A percentile compares a stretch with the other conserved stretches of the same genome.
Evolutionary conservation across 1,140 invertebrate species (phyloP).

Genomic region (Apis cerana): DNA sequence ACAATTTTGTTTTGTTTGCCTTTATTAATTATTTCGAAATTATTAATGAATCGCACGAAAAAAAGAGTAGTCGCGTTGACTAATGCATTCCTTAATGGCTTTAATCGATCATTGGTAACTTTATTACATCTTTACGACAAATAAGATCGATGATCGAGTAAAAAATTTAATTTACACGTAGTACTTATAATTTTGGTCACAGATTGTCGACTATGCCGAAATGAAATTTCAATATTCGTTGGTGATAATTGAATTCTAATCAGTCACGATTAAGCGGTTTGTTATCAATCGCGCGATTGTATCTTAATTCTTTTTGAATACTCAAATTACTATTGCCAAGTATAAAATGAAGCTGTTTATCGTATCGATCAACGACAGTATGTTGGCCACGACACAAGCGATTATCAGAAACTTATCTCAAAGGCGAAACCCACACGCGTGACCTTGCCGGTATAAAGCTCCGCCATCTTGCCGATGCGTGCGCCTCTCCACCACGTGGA

Average conservation of each 20-base stretch:
- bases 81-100: conserved; percentile 2
- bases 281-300: conserved; percentile 14
- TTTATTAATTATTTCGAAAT: accelerated
- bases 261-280: not conserved
- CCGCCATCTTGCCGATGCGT: conserved; percentile 71
- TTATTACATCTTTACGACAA: conserved; percentile 2
- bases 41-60: not conserved
- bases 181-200: too few species aligned
- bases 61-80: not conserved
- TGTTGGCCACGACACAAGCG: conserved; percentile 30
- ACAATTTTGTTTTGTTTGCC: not conserved
- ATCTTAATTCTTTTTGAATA: not conserved
- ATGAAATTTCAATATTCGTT: not conserved
- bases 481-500: conserved; percentile 57
- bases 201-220: not conserved
- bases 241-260: conserved; percentile 2
- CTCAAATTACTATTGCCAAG: conserved; percentile 10
- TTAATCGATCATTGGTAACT: conserved; percentile 18
- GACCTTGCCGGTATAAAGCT: conserved; percentile 71
- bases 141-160: not conserved
- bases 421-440: conserved; percentile 65
- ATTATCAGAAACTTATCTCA: conserved; percentile 69
- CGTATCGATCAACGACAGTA: conserved; percentile 48
- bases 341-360: conserved; percentile 26
- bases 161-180: not conserved